phyloP scores from a whole-genome alignment of 2,797 vertebrate species.

The Cuniculus paca region DNA sequence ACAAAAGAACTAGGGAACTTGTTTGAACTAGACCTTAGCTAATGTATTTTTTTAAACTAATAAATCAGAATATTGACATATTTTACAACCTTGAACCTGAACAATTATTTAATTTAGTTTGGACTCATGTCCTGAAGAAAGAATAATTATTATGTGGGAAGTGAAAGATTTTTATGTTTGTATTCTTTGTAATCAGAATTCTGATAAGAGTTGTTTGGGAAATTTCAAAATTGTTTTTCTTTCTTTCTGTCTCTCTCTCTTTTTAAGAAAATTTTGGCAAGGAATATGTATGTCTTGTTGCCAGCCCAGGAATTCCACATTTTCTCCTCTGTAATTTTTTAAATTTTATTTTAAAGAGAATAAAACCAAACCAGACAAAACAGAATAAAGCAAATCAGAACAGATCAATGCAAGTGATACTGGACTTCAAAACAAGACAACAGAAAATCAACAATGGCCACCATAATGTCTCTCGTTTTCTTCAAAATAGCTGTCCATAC shows the following conservation, averaged over 20 bases:
- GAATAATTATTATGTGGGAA: background rate
- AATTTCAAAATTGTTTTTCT: constrained; percentile 42
- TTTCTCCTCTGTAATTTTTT: background rate
- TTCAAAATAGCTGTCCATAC: too few relatives aligned
- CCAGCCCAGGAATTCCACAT: background rate
- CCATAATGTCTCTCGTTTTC: too few relatives aligned
- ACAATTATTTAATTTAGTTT: constrained; percentile 35
- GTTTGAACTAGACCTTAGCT: constrained; percentile 23
- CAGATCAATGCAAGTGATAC: too few relatives aligned
- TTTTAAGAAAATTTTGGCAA: constrained; percentile 10
- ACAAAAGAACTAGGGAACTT: background rate
- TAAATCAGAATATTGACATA: background rate
- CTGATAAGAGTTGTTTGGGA: background rate
- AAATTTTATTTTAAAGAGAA: too few relatives aligned
- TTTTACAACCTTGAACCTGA: background rate
- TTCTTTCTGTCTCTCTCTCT: constrained; percentile 25
- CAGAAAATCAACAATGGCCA: too few relatives aligned
- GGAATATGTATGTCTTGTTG: background rate
- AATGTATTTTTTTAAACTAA: background rate
- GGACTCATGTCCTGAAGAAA: constrained; percentile 7
- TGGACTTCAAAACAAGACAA: too few relatives aligned
- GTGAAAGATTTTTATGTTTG: background rate
- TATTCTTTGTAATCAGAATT: background rate
- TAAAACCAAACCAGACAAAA: too few relatives aligned
- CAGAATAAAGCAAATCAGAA: too few relatives aligned